Evolutionary conservation across 2,888 invertebrate species (phyloP), one percentile per base, ranked within the genome.

Genomic region (Patella pellucida): DNA sequence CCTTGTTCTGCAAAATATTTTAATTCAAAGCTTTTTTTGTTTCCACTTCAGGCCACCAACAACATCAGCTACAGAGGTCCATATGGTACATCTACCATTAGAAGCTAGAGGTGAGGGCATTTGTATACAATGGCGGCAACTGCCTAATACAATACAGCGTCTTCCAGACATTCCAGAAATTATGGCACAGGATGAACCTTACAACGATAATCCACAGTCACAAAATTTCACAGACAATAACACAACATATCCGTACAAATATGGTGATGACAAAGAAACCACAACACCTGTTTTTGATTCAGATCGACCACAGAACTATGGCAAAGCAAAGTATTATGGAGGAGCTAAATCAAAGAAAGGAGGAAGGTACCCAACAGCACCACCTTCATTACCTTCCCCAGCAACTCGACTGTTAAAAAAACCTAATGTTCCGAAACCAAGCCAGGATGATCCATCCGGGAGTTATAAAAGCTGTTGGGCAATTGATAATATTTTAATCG

Each of bases 401-500:
- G 41, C 41, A 7, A 7, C 41, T 41, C 41, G 41, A 41, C 41
- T 7, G 41, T 41, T 41, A 41, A 9, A 41, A 9, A 41, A 41
- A 9, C 41, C 41, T 7, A 41, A 41, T 41, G 41, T 1, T 41
- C 41, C 41, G 9, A 41, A 9, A 41, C 41, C 41, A 41, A 41
- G 41, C 9, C 41, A 41, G 41, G 41, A 41, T 41, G 41, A 41
- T 41, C 41, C 41, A 41, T 41, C 41, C 1, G 27, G 2, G 2
- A 1, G 14, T 23, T 83, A 80, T 76, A 79, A 82, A 52, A 88
- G 89, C 5, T 91, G 91, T 82, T 91, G 91, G 91, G 91, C 87
- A 3, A 77, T 91, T 56, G 91, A 91, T 78, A 89, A 91, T 76
- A 83, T 91, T 7, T 79, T 91, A 4, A 83, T 91, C n/a, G 87